Evolutionary conservation across 2,888 invertebrate genomes (phyloP).

Genomic region (Cryptosula pallasiana): DNA sequence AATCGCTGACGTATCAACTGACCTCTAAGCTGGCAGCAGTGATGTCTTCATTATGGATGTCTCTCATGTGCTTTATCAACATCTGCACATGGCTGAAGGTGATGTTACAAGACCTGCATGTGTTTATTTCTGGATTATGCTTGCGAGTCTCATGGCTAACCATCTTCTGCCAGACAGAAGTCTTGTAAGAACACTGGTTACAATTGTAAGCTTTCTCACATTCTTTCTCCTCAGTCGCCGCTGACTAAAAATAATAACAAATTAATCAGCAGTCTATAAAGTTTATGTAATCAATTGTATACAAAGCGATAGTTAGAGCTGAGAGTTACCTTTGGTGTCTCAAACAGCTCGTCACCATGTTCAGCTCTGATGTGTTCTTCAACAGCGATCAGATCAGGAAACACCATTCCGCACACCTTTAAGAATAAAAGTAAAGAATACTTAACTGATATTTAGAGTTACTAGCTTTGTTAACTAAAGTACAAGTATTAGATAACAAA

Average conservation of each 20-base stretch:
- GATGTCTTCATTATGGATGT: background rate
- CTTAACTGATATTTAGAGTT: too few relatives aligned
- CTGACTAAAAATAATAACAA: background rate
- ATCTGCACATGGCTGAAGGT: conserved; percentile 7
- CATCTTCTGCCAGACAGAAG: background rate
- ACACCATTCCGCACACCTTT: conserved; percentile 52
- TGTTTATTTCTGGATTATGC: conserved; percentile 1
- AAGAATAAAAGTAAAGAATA: too few relatives aligned
- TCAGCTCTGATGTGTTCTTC: conserved; percentile 56
- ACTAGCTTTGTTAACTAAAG: too few relatives aligned
- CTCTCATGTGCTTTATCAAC: conserved; percentile 3
- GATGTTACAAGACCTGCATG: background rate
- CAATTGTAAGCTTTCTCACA: background rate
- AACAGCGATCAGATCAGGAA: conserved; percentile 51
- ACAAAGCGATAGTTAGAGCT: background rate
- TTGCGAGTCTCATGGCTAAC: background rate
- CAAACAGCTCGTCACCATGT: conserved; percentile 34
- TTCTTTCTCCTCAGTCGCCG: background rate
- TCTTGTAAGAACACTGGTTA: conserved; percentile 14
- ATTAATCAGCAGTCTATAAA: background rate
- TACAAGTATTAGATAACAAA: too few relatives aligned
- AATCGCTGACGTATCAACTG: too few relatives aligned
- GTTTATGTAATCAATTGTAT: background rate
- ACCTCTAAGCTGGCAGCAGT: background rate
- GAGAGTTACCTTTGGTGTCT: background rate